Conservation (phyloP, 2,113 vertebrate species). For the Brachyistius frenatus region DNA sequence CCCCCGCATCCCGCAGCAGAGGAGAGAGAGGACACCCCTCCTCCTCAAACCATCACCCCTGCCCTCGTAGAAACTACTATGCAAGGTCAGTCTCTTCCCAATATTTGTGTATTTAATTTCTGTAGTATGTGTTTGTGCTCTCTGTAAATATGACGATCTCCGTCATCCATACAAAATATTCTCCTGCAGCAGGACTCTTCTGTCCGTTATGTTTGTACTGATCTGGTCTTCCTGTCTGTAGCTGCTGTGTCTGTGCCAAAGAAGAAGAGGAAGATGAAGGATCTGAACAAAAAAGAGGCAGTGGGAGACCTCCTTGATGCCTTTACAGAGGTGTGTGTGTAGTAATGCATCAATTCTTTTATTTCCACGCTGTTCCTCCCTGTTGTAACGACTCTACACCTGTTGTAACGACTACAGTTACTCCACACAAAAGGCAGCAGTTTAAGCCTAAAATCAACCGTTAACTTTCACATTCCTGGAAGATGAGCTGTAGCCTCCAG, state of each 20-base stretch:
- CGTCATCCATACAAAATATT: neutral
- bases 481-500: too few relatives aligned
- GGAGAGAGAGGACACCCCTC: slow-evolving; percentile 79
- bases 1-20: slow-evolving; percentile 53
- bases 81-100: slow-evolving; percentile 84
- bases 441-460: neutral
- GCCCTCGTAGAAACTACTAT: slow-evolving; percentile 84
- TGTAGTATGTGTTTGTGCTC: neutral
- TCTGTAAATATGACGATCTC: neutral
- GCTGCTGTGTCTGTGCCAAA: slow-evolving; percentile 95
- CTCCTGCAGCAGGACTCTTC: neutral
- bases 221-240: slow-evolving; percentile 48
- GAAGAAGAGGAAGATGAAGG: slow-evolving; percentile 96
- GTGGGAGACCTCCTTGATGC: slow-evolving; percentile 96
- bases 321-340: slow-evolving; percentile 92
- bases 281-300: slow-evolving; percentile 95
- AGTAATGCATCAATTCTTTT: neutral
- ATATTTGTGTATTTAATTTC: neutral
- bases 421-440: neutral
- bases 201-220: neutral
- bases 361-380: neutral
- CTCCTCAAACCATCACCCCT: slow-evolving; percentile 68
- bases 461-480: neutral
- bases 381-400: neutral
- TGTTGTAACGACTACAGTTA: neutral